These are phyloP conservation scores for Pseudanteris insignis DNA, from an alignment of 2,888 invertebrate genomes.

Conservation along the genomic window DNA sequence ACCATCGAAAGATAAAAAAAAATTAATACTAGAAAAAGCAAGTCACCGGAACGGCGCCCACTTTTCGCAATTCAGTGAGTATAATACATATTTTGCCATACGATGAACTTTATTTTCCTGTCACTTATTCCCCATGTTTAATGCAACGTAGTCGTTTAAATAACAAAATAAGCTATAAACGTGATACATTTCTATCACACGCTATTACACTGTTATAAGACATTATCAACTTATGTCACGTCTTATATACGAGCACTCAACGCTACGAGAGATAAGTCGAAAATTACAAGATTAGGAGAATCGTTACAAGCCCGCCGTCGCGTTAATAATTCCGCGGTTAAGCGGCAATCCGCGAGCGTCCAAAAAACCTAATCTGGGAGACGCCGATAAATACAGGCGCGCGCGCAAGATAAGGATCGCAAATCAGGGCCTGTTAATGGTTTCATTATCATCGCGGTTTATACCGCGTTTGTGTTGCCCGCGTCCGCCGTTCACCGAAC, in stretches of 20 bases:
- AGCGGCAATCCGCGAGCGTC: too few species aligned
- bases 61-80: too few species aligned
- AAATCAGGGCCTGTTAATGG: constrained; percentile 33
- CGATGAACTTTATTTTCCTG: not conserved
- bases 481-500: constrained; percentile 21
- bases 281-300: constrained; percentile 2
- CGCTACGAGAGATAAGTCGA: not conserved
- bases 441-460: constrained; percentile 27
- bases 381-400: constrained; percentile 14
- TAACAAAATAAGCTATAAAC: not conserved
- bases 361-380: constrained; percentile 1
- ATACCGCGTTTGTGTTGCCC: constrained; percentile 10
- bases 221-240: constrained; percentile 1
- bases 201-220: not conserved
- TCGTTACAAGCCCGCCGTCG: too few species aligned
- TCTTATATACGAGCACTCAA: not conserved
- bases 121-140: too few species aligned
- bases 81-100: too few species aligned
- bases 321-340: too few species aligned
- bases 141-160: not conserved
- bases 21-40: too few species aligned
- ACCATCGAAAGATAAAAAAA: too few species aligned
- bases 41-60: too few species aligned
- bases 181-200: constrained; percentile 1
- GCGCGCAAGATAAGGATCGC: constrained; percentile 19